These are phyloP conservation scores for Polyommatus iphigenia DNA, from an alignment of 2,888 invertebrate genomes.

Conservation along the genomic window DNA sequence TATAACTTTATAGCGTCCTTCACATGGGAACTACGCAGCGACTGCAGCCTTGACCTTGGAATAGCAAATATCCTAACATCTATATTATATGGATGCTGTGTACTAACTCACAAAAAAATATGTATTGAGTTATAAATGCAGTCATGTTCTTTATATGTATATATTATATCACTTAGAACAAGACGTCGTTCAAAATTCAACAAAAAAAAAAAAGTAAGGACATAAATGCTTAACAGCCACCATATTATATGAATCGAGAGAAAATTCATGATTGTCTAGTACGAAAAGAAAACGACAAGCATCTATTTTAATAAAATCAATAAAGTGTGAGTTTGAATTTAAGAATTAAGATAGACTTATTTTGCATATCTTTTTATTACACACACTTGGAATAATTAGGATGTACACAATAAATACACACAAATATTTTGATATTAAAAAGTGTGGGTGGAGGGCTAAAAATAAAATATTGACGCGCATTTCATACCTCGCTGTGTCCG, in stretches of 20 bases:
- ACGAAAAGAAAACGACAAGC: background rate
- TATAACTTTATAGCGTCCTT: background rate
- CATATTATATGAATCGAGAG: background rate
- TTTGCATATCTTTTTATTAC: background rate
- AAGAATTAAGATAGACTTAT: background rate
- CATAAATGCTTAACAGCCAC: too few species aligned
- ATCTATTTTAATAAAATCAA: conserved; percentile 14
- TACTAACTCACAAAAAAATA: too few species aligned
- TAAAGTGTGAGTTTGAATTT: background rate
- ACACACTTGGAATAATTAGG: background rate
- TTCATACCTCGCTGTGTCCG: background rate
- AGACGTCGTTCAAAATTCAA: too few species aligned
- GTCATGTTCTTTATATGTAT: too few species aligned
- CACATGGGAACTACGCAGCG: background rate
- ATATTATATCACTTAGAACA: too few species aligned
- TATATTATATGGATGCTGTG: too few species aligned
- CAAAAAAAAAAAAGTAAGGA: too few species aligned
- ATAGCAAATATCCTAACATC: background rate
- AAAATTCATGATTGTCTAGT: background rate
- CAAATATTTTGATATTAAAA: conserved; percentile 16
- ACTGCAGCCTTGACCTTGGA: conserved; percentile 13
- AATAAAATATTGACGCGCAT: conserved; percentile 27
- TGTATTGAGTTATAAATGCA: too few species aligned
- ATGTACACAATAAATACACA: background rate
- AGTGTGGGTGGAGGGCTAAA: conserved; percentile 6